Conservation (phyloP, 2,888 invertebrate species). For the Agrypnus murinus region DNA sequence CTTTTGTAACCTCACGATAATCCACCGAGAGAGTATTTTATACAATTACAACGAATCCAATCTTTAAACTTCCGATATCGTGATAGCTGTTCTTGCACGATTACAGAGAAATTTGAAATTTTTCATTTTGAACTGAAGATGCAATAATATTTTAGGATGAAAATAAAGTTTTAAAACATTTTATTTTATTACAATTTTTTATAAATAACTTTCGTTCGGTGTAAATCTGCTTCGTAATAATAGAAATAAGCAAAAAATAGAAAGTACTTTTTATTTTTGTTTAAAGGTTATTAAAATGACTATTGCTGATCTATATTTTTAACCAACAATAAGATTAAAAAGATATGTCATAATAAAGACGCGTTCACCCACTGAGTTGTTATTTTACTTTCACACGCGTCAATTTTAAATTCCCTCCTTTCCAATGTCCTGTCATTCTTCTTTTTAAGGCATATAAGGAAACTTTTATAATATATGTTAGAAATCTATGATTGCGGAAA, state of each 20-base stretch:
- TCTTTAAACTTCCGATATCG: conserved; percentile 48
- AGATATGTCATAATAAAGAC: conserved; percentile 1
- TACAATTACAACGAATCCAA: conserved; percentile 47
- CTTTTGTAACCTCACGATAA: conserved; percentile 45
- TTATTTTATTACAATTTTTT: no score
- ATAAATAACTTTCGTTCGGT: no score
- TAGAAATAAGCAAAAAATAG: no score
- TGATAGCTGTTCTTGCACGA: conserved; percentile 44
- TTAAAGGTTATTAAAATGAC: no score
- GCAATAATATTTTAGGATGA: no score
- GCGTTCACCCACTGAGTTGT: conserved; percentile 1
- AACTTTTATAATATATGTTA: not conserved
- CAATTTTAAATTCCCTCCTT: conserved; percentile 8
- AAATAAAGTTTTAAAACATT: no score
- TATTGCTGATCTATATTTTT: no score
- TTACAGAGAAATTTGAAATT: conserved; percentile 44
- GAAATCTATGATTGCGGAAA: conserved; percentile 9
- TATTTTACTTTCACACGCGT: conserved; percentile 20
- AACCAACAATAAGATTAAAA: not conserved
- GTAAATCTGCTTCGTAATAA: no score
- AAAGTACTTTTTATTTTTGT: no score
- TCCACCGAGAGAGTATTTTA: conserved; percentile 34
- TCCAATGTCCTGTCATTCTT: conserved; percentile 26
- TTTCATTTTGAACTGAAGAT: conserved; percentile 16
- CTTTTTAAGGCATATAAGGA: not conserved